A percentile compares a stretch with the other conserved stretches of the same genome.
These are phyloP conservation scores for Dusona sp. DNA, from an alignment of 2,888 invertebrate species.

Conservation along the genomic window DNA sequence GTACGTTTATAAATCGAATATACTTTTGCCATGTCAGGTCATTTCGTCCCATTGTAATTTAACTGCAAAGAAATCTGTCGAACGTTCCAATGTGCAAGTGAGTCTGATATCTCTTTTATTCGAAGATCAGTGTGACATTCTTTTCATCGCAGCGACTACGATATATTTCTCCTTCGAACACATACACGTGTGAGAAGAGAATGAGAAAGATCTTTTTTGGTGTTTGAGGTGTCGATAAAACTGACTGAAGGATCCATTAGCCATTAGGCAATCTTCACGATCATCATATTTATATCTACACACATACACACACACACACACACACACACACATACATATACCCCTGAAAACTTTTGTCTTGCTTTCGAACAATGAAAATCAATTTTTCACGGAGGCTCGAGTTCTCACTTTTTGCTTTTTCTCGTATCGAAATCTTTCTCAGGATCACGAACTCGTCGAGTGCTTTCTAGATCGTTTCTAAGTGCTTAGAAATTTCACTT, in stretches of 20 bases:
- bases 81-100: slow-evolving; percentile 3
- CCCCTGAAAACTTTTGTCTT: slow-evolving; percentile 52
- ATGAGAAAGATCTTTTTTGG: slow-evolving; percentile 40
- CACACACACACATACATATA: slow-evolving; percentile 54
- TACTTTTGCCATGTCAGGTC: slow-evolving; percentile 1
- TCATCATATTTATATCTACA: slow-evolving; percentile 69
- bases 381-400: slow-evolving; percentile 43
- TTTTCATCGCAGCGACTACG: slow-evolving; percentile 5
- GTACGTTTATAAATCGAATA: background rate
- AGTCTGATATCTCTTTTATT: slow-evolving; percentile 39
- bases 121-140: slow-evolving; percentile 8
- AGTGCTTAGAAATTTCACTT: background rate
- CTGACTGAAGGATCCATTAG: slow-evolving; percentile 76
- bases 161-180: slow-evolving; percentile 6
- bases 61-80: background rate
- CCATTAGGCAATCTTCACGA: slow-evolving; percentile 77
- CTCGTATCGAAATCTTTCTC: slow-evolving; percentile 13
- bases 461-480: background rate
- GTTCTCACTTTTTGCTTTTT: slow-evolving; percentile 19
- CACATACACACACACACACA: slow-evolving; percentile 46
- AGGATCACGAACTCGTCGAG: background rate
- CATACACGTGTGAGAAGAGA: background rate
- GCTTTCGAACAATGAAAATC: slow-evolving; percentile 49
- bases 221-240: slow-evolving; percentile 62
- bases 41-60: slow-evolving; percentile 23